Conservation (phyloP, 2,797 vertebrate genomes). For the Enteromius trimaculatus region DNA sequence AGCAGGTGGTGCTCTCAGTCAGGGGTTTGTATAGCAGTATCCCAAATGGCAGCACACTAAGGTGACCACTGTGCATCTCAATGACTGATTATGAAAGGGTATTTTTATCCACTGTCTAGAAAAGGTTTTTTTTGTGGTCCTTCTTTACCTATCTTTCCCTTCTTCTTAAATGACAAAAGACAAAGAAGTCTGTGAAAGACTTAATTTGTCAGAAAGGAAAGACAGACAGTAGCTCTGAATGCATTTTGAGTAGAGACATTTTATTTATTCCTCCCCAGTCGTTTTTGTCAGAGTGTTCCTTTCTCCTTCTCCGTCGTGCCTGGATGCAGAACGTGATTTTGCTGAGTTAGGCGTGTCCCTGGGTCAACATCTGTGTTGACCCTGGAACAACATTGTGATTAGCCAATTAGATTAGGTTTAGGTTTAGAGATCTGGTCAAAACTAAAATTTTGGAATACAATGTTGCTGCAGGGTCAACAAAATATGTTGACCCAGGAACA, state of each 20-base stretch:
- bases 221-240: neutral
- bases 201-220: neutral
- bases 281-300: constrained; percentile 65
- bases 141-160: neutral
- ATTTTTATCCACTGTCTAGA: constrained; percentile 47
- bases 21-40: constrained; percentile 27
- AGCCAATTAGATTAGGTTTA: too few relatives aligned
- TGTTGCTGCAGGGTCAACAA: too few relatives aligned
- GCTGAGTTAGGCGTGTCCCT: too few relatives aligned
- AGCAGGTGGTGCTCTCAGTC: constrained; percentile 51
- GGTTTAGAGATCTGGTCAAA: too few relatives aligned
- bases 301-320: constrained; percentile 69
- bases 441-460: too few relatives aligned
- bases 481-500: too few relatives aligned
- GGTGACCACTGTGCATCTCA: constrained; percentile 36
- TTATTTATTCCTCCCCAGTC: neutral
- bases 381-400: too few relatives aligned
- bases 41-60: constrained; percentile 34
- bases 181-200: neutral
- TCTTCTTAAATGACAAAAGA: neutral
- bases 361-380: too few relatives aligned
- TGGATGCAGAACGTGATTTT: too few relatives aligned
- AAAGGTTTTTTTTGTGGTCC: neutral
- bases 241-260: neutral
- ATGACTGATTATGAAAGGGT: constrained; percentile 25